Percentiles rank a stretch among this genome's conserved stretches.
Evolutionary conservation across 2,113 vertebrate genomes (phyloP).

Genomic region (Lagopus leucura): DNA sequence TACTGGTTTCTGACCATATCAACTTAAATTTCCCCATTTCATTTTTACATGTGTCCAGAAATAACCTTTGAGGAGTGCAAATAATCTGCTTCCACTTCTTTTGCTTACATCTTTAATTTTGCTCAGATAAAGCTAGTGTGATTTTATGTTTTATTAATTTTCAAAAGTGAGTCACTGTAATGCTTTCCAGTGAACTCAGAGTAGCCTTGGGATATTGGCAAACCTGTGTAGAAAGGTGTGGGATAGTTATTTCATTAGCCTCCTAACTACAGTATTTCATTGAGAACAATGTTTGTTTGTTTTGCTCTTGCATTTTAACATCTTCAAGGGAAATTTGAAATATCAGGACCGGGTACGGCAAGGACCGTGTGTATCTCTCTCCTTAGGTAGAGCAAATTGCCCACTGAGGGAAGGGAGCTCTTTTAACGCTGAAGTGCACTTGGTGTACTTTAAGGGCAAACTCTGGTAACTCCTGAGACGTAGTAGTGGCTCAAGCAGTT

Average conservation of each 20-base stretch:
- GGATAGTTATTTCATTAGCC: not conserved
- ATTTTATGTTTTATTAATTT: not conserved
- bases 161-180: not conserved
- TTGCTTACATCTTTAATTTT: constrained; percentile 4
- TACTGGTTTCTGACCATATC: not conserved
- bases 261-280: not conserved
- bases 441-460: not conserved
- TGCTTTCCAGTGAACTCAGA: not conserved
- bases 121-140: not conserved
- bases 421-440: not conserved
- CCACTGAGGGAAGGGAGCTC: not conserved
- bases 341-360: not conserved
- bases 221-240: not conserved
- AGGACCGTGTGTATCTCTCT: not conserved
- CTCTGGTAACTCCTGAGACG: not conserved
- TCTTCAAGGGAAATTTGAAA: not conserved
- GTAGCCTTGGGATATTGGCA: not conserved
- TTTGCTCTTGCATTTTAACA: not conserved
- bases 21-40: not conserved
- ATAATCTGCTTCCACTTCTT: not conserved
- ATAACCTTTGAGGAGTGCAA: not conserved
- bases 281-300: not conserved
- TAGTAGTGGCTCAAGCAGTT: too few relatives aligned
- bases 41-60: not conserved
- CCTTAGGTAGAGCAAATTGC: not conserved